Conservation (phyloP, 1,140 invertebrate genomes). For the Teleogryllus occipitalis region DNA sequence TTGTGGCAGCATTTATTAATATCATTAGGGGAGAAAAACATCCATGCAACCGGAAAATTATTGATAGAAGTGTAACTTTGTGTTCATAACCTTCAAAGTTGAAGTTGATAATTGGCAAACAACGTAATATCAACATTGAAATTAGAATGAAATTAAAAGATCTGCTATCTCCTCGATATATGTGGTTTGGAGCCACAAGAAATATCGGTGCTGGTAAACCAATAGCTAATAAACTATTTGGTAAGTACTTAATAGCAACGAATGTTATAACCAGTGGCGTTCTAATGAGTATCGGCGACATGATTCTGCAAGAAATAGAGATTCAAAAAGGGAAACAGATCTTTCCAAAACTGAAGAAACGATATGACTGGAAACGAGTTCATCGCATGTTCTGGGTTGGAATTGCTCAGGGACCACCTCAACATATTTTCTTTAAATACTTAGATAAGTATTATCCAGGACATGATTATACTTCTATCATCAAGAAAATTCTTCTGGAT, state of each 20-base stretch:
- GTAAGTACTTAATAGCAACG: slow-evolving; percentile 52
- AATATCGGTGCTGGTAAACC: background rate
- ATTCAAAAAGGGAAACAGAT: slow-evolving; percentile 27
- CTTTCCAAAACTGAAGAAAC: slow-evolving; percentile 43
- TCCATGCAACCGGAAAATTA: too few relatives aligned
- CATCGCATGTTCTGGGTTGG: slow-evolving; percentile 63
- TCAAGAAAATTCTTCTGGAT: slow-evolving; percentile 63
- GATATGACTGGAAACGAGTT: slow-evolving; percentile 38
- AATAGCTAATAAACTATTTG: slow-evolving; percentile 12
- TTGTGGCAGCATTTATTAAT: too few relatives aligned
- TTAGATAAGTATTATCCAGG: slow-evolving; percentile 61
- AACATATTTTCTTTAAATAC: slow-evolving; percentile 69
- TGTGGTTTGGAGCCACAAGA: too few relatives aligned
- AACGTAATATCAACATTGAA: too few relatives aligned
- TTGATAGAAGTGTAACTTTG: too few relatives aligned
- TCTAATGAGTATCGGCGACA: slow-evolving; percentile 56
- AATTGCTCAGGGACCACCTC: slow-evolving; percentile 55
- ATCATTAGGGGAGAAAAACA: too few relatives aligned
- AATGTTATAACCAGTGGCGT: slow-evolving; percentile 56
- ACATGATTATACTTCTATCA: slow-evolving; percentile 44
- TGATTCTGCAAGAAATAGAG: slow-evolving; percentile 56
- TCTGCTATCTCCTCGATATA: too few relatives aligned
- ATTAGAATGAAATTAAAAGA: too few relatives aligned
- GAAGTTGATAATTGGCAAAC: too few relatives aligned
- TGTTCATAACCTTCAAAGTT: too few relatives aligned